These are phyloP conservation scores for Sorex fumeus DNA, from an alignment of 2,113 vertebrate species.

Conservation along the genomic window DNA sequence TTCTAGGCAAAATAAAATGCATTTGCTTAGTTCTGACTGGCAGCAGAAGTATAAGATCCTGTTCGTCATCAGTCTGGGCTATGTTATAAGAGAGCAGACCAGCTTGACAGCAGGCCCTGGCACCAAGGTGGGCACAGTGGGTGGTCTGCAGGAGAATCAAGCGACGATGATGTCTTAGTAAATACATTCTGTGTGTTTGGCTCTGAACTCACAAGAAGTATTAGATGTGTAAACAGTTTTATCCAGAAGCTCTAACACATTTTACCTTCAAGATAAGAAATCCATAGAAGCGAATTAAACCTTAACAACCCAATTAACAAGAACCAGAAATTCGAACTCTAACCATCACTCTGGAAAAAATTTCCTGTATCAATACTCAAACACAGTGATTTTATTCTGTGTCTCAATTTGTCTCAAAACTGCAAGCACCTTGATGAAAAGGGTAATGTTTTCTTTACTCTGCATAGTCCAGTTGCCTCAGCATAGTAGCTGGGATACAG, in stretches of 20 bases:
- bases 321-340: neutral
- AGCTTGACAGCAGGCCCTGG: neutral
- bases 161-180: neutral
- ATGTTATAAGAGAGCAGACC: neutral
- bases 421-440: neutral
- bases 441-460: neutral
- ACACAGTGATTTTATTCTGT: neutral
- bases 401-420: neutral
- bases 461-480: neutral
- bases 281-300: neutral
- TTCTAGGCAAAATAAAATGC: slow-evolving; percentile 13
- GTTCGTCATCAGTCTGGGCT: neutral
- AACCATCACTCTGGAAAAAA: neutral
- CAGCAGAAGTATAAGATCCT: neutral
- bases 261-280: neutral
- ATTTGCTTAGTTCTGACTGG: neutral
- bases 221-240: neutral
- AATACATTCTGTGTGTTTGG: neutral
- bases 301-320: neutral
- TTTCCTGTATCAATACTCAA: neutral
- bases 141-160: neutral
- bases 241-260: neutral
- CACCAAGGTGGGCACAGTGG: too few relatives aligned
- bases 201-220: neutral
- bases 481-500: neutral